These are phyloP conservation scores for Pipistrellus nathusii DNA, from an alignment of 2,797 vertebrate species.

Conservation along the genomic window DNA sequence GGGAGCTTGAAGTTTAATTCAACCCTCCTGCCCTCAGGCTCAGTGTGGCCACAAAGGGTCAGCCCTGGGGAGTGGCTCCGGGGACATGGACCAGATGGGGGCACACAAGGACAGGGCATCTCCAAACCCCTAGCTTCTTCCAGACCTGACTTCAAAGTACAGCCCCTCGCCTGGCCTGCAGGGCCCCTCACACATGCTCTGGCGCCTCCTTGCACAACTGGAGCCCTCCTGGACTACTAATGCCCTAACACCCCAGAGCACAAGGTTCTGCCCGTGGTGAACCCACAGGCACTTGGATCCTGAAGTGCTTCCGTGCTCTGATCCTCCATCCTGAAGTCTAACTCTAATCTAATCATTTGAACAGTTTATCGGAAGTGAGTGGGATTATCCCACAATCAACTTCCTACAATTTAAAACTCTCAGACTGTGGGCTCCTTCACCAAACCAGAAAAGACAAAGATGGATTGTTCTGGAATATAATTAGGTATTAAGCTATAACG, in stretches of 20 bases:
- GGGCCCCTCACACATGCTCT: background rate
- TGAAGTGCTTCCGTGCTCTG: background rate
- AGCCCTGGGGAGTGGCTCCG: background rate
- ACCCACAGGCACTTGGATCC: background rate
- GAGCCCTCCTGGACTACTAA: background rate
- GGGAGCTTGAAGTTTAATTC: background rate
- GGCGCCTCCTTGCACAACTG: background rate
- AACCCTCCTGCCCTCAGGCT: background rate
- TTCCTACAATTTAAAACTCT: background rate
- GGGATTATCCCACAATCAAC: background rate
- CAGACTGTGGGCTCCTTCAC: background rate
- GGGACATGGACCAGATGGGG: background rate
- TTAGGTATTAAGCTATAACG: background rate
- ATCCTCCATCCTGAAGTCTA: background rate
- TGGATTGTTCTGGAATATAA: conserved; percentile 6
- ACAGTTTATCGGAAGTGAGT: background rate
- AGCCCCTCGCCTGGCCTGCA: background rate
- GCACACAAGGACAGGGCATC: background rate
- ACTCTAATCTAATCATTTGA: conserved; percentile 12
- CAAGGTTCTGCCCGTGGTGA: background rate
- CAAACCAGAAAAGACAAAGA: background rate
- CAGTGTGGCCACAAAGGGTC: background rate
- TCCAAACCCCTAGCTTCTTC: background rate
- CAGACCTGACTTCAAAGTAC: background rate
- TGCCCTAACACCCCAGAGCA: no score